phyloP scores from a whole-genome alignment of 2,888 invertebrate species.

The Pemphredon lugubris region DNA sequence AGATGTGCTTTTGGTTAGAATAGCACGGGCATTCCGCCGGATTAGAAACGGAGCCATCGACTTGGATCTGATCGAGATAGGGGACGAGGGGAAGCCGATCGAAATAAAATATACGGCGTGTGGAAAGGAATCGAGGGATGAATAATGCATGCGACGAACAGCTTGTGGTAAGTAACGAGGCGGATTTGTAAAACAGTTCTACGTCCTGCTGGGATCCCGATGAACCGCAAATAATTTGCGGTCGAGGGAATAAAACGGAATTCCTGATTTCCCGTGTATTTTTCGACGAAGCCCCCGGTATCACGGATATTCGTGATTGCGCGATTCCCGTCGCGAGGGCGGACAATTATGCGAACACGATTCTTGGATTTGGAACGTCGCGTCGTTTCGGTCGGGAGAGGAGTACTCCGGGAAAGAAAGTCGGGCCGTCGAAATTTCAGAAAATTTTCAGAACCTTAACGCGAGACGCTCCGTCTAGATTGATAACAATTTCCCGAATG shows the following conservation, averaged over 20 bases:
- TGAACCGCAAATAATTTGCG: slow-evolving; percentile 61
- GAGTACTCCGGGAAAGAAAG: slow-evolving; percentile 32
- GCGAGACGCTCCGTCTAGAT: slow-evolving; percentile 30
- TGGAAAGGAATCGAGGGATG: slow-evolving; percentile 52
- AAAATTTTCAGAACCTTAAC: slow-evolving; percentile 40
- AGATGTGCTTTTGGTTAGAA: slow-evolving; percentile 39
- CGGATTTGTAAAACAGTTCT: slow-evolving; percentile 64
- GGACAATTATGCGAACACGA: no score
- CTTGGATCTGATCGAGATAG: slow-evolving; percentile 7
- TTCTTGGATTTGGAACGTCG: no score
- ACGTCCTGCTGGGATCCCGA: slow-evolving; percentile 23
- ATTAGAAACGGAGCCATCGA: slow-evolving; percentile 58
- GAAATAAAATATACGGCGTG: slow-evolving; percentile 62
- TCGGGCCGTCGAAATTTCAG: slow-evolving; percentile 21
- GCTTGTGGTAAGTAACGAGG: slow-evolving; percentile 66
- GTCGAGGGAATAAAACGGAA: slow-evolving; percentile 23
- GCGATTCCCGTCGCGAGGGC: no score
- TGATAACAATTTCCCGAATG: slow-evolving; percentile 58
- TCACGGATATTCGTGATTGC: no score
- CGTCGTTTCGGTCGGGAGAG: no score
- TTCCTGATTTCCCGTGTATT: slow-evolving; percentile 28
- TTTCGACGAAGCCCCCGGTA: not conserved
- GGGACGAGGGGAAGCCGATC: slow-evolving; percentile 21
- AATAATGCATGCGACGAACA: slow-evolving; percentile 61
- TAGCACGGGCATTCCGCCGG: slow-evolving; percentile 47